These are phyloP conservation scores for Paramormyrops kingsleyae DNA, from an alignment of 2,113 vertebrate genomes.

Conservation along the genomic window DNA sequence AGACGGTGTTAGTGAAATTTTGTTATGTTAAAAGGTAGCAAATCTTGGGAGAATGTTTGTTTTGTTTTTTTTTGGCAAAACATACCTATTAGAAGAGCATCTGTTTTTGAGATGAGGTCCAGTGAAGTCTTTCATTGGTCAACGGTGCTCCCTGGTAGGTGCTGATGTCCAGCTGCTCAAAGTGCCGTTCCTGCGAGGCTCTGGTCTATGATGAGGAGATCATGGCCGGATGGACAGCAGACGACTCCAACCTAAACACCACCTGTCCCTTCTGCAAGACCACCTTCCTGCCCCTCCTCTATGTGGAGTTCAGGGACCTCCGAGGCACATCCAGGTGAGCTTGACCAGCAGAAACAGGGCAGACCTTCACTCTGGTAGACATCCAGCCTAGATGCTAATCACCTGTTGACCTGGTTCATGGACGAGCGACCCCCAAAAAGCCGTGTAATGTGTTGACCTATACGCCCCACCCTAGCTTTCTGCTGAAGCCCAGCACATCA, in stretches of 20 bases:
- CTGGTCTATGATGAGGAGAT: slow-evolving; percentile 98
- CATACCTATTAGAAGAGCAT: neutral
- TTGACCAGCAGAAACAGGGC: neutral
- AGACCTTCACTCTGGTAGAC: neutral
- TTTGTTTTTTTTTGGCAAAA: neutral
- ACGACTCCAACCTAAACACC: slow-evolving; percentile 95
- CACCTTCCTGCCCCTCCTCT: slow-evolving; percentile 84
- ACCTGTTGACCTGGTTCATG: neutral
- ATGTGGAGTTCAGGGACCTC: slow-evolving; percentile 90
- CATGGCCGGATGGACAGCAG: slow-evolving; percentile 96
- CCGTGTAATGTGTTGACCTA: neutral
- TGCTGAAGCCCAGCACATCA: slow-evolving; percentile 83
- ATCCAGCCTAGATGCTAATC: neutral
- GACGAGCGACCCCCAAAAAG: neutral
- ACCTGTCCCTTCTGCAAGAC: slow-evolving; percentile 87
- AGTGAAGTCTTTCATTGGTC: neutral
- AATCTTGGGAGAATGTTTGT: neutral
- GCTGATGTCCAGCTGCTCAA: slow-evolving; percentile 96
- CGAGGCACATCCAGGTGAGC: slow-evolving; percentile 73
- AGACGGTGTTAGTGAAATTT: neutral
- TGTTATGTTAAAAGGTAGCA: neutral
- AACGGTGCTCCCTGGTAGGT: slow-evolving; percentile 61
- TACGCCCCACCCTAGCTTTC: slow-evolving; percentile 61
- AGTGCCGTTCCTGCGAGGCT: slow-evolving; percentile 78
- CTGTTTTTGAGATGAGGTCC: neutral